A percentile compares a stretch with the other conserved stretches of the same genome.
Conservation (phyloP, 1,140 invertebrate species). For the Procambarus clarkii region DNA sequence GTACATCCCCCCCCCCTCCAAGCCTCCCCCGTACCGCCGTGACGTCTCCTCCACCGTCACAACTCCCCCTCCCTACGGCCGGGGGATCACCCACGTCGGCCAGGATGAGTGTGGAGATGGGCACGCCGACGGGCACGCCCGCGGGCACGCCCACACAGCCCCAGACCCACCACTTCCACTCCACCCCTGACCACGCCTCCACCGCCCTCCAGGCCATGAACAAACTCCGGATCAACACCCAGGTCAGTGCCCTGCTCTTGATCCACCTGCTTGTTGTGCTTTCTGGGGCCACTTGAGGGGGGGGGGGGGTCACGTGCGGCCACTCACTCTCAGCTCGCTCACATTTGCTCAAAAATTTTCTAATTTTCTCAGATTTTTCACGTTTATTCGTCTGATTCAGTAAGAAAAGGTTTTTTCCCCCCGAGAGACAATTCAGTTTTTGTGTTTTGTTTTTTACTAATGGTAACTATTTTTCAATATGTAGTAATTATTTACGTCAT, state of each 20-base stretch:
- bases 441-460: too few relatives aligned
- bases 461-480: too few relatives aligned
- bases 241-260: slow-evolving; percentile 35
- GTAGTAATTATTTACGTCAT: too few relatives aligned
- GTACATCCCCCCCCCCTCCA: not conserved
- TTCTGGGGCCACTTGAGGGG: too few relatives aligned
- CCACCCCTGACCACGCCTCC: slow-evolving; percentile 57
- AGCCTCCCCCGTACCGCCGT: not conserved
- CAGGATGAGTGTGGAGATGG: slow-evolving; percentile 36
- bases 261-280: too few relatives aligned
- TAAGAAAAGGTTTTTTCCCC: too few relatives aligned
- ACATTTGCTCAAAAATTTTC: too few relatives aligned
- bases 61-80: not conserved
- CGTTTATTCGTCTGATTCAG: too few relatives aligned
- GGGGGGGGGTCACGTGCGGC: too few relatives aligned
- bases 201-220: slow-evolving; percentile 57
- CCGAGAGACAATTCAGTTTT: too few relatives aligned
- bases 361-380: too few relatives aligned
- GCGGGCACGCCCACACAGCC: slow-evolving; percentile 45
- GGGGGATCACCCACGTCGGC: not conserved
- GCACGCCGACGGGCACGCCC: slow-evolving; percentile 35
- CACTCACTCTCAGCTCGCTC: too few relatives aligned
- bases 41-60: not conserved
- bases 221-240: slow-evolving; percentile 50
- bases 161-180: slow-evolving; percentile 55